These are phyloP conservation scores for Frankliniella fusca DNA, from an alignment of 2,888 invertebrate species.

Conservation along the genomic window DNA sequence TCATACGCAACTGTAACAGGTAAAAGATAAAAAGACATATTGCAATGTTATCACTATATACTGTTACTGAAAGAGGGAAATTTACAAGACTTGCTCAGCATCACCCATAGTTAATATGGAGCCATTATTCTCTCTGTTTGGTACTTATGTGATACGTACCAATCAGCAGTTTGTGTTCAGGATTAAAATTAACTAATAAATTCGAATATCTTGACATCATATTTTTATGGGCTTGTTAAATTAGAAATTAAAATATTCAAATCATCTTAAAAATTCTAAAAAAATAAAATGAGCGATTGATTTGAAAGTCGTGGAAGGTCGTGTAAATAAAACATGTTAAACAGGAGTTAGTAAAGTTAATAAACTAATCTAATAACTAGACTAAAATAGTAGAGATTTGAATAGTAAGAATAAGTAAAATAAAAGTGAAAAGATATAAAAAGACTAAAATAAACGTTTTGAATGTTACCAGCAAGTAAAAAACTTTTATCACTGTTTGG, in stretches of 20 bases:
- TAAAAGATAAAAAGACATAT: no score
- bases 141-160: no score
- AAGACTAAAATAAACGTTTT: not conserved
- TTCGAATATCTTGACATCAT: not conserved
- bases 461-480: not conserved
- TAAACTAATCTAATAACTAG: not conserved
- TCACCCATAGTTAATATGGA: no score
- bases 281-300: not conserved
- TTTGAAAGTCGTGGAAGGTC: not conserved
- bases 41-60: no score
- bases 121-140: no score
- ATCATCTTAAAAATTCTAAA: not conserved
- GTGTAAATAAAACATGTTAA: not conserved
- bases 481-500: conserved; percentile 2
- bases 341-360: not conserved
- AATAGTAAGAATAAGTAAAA: not conserved
- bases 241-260: not conserved
- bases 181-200: no score
- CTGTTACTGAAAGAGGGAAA: no score
- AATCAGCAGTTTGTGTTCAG: no score
- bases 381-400: not conserved
- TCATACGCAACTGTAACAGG: no score
- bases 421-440: not conserved
- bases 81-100: no score
- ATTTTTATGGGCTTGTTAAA: not conserved